Evolutionary conservation across 1,140 invertebrate genomes (phyloP).

Genomic region (Xylocopa sonorina): DNA sequence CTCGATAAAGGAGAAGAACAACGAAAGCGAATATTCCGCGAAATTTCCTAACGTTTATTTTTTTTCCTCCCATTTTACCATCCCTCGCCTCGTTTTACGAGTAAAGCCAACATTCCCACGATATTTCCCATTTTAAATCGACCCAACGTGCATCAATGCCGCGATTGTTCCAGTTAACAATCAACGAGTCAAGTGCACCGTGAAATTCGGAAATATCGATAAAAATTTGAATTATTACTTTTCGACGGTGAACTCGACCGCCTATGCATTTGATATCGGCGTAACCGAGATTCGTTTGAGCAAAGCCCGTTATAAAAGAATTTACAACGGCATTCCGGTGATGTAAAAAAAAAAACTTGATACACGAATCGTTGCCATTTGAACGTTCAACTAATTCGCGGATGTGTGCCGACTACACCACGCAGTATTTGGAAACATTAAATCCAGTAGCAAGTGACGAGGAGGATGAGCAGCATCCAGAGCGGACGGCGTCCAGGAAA

Average conservation of each 20-base stretch:
- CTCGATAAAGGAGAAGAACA: background rate
- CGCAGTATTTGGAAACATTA: no score
- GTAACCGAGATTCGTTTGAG: no score
- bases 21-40: background rate
- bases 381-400: no score
- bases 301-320: no score
- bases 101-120: background rate
- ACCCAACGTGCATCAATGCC: background rate
- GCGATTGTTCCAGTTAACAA: background rate
- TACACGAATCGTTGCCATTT: no score
- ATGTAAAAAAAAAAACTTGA: background rate
- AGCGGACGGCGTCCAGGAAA: background rate
- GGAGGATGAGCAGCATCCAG: background rate
- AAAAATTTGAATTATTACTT: constrained; percentile 53
- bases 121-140: constrained; percentile 24
- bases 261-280: background rate
- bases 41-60: background rate
- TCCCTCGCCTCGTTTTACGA: background rate
- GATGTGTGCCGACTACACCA: no score
- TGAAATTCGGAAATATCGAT: constrained; percentile 21
- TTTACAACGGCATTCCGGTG: no score
- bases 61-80: background rate
- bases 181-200: background rate
- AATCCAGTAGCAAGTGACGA: no score
- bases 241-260: background rate